Evolutionary conservation across 2,888 invertebrate genomes (phyloP).

Genomic region (Oconnorella tubifera): DNA sequence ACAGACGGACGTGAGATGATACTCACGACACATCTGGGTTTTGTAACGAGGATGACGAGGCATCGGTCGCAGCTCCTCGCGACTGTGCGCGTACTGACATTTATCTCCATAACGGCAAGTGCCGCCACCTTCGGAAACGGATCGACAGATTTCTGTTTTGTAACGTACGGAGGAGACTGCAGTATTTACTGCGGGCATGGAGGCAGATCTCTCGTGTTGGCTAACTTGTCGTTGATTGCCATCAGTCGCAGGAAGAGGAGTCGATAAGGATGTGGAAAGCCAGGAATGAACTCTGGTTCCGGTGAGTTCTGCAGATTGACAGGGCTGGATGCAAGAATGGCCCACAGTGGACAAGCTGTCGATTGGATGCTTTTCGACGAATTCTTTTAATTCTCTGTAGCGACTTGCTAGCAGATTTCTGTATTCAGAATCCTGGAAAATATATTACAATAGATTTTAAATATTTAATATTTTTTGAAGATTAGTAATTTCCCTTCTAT

Average conservation of each 20-base stretch:
- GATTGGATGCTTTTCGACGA: neutral
- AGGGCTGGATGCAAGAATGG: no score
- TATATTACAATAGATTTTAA: no score
- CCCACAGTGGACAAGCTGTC: neutral
- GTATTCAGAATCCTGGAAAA: no score
- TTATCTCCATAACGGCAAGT: slow-evolving; percentile 97
- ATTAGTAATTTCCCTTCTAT: no score
- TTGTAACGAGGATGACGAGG: slow-evolving; percentile 98
- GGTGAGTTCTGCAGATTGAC: no score
- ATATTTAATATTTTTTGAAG: no score
- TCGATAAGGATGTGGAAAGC: no score
- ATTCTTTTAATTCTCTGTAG: neutral
- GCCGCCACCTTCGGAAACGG: slow-evolving; percentile 81
- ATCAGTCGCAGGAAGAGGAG: no score
- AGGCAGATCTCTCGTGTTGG: neutral
- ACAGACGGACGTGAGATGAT: slow-evolving; percentile 93
- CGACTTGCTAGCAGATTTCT: neutral
- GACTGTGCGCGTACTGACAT: slow-evolving; percentile 95
- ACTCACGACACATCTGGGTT: slow-evolving; percentile 90
- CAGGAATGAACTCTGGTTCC: no score
- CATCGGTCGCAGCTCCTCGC: slow-evolving; percentile 83
- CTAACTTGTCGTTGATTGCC: neutral
- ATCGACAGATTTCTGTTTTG: slow-evolving; percentile 94
- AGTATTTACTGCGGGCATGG: neutral
- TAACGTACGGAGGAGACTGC: slow-evolving; percentile 63